Evolutionary conservation across 2,113 vertebrate species (phyloP).

Genomic region (Lynx canadensis): DNA sequence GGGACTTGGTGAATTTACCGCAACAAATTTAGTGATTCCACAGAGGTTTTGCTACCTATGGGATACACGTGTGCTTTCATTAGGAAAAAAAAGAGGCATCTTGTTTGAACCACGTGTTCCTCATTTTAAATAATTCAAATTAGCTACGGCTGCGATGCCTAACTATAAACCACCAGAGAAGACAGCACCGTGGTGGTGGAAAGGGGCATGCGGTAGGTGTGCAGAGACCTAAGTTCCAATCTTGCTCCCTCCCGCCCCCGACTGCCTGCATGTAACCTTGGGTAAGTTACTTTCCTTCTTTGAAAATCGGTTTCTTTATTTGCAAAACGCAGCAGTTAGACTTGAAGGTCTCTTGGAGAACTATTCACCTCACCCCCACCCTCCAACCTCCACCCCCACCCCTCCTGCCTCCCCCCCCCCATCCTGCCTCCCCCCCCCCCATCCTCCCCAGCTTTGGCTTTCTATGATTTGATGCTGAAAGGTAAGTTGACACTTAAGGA

Average conservation of each 20-base stretch:
- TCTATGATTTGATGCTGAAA: background rate
- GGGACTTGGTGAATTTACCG: constrained; percentile 31
- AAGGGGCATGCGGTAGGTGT: background rate
- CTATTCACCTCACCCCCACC: background rate
- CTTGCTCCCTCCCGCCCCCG: background rate
- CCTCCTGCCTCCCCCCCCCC: background rate
- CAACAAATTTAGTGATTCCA: background rate
- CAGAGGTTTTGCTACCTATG: background rate
- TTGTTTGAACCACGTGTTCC: background rate
- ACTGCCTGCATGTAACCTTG: background rate
- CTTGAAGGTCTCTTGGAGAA: background rate
- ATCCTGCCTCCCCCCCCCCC: no score
- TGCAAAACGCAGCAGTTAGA: background rate
- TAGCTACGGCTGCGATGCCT: background rate
- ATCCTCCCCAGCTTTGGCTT: background rate
- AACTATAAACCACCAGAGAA: background rate
- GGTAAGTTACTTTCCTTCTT: background rate
- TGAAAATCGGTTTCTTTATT: background rate
- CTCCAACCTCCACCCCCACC: background rate
- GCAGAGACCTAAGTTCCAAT: background rate
- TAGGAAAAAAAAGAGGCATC: background rate
- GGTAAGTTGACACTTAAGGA: background rate
- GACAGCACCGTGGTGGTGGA: background rate
- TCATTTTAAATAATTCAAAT: constrained; percentile 12
- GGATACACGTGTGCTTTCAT: background rate